Conservation (phyloP, 2,113 vertebrate species). For the Stercorarius parasiticus region DNA sequence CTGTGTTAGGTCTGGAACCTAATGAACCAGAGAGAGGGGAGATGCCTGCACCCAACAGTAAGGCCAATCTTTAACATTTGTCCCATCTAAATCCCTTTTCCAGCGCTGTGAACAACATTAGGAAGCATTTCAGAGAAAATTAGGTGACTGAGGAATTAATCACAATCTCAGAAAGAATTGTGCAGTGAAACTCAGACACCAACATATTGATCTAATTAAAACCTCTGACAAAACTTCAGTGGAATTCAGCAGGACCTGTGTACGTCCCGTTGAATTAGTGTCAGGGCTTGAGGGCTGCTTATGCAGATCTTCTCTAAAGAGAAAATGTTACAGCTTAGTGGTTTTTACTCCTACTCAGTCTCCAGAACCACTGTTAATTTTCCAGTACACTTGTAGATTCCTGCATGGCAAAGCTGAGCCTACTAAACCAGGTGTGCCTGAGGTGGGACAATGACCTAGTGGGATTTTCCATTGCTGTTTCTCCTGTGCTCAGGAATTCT, state of each 20-base stretch:
- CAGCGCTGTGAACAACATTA: neutral
- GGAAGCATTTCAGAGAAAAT: neutral
- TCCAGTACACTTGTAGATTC: neutral
- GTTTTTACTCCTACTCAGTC: neutral
- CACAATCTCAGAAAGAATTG: neutral
- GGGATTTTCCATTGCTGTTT: neutral
- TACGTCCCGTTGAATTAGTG: neutral
- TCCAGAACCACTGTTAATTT: neutral
- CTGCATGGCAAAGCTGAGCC: neutral
- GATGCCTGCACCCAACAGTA: neutral
- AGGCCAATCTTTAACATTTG: neutral
- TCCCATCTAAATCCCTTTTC: neutral
- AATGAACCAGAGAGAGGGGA: neutral
- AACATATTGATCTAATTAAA: neutral
- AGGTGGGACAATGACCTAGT: neutral
- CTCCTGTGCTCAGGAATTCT: neutral
- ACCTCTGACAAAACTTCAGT: neutral
- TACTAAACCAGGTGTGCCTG: neutral
- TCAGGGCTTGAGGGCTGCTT: neutral
- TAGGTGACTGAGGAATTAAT: neutral
- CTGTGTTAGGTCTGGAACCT: neutral
- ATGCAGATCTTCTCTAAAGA: neutral
- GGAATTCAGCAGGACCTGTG: neutral
- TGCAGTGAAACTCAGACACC: neutral
- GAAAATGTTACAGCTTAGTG: neutral